Evolutionary conservation across 2,797 vertebrate genomes (phyloP), one percentile per base, ranked within the genome.

Genomic region (Muscicapa comitata): DNA sequence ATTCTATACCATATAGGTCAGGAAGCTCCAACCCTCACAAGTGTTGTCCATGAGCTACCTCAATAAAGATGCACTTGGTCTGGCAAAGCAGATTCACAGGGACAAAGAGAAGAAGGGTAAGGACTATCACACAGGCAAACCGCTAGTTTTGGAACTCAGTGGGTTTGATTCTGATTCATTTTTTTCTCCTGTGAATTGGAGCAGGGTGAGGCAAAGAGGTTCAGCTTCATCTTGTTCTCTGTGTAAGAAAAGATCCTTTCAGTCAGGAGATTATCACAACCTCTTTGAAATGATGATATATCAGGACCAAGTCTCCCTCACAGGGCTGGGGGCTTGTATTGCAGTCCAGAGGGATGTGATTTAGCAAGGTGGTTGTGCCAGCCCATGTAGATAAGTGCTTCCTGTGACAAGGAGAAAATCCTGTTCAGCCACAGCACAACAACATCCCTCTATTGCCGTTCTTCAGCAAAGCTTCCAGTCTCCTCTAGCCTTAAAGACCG

Each of bases 61-160:
- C 42, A 51, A 18, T 59, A 71, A 81, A 84, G 17, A 61, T 25
- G 13, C 38, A 17, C 7, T 61, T 68, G 13, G 19, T 35, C 42
- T 65, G 37, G 24, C 8, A 86, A 72, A 87, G 25, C 8, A 80
- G 35, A 74, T 57, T 71, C 61, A 86, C 6, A 29, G 7, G 19
- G 16, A 77, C 21, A 79, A 82, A 58, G n/a, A 50, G 10, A 28
- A 77, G 13, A 31, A 59, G 5, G 21, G 57, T 19, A 17, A 68
- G 12, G 45, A 31, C 16, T 29, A 24, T 7, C 13, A 10, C 23
- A 58, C 0, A 37, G 4, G 13, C 14, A 74, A 74, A 88, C 0
- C 0, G 68, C 2, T 1, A 31, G 10, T 29, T 83, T 68, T 5
- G 42, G 23, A 29, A 70, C n/a, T 40, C 48, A 35, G 0, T 4